Percentiles rank a stretch among this genome's conserved stretches.
These are phyloP conservation scores for Parotocinclus haroldoi DNA, from an alignment of 2,797 vertebrate species.

Conservation along the genomic window DNA sequence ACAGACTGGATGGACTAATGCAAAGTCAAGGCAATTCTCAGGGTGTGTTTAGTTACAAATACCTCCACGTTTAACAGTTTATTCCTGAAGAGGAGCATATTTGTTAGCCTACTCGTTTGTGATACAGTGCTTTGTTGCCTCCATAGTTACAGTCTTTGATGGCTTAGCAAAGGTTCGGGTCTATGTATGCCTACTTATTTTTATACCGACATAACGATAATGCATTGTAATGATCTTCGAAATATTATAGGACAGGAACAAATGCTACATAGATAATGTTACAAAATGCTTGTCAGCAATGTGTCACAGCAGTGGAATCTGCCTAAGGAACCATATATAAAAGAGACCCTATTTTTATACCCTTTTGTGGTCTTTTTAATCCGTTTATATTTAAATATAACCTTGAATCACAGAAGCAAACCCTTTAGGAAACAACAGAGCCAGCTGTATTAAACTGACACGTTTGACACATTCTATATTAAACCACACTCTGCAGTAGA, in stretches of 20 bases:
- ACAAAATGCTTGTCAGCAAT: conserved; percentile 28
- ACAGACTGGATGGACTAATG: conserved; percentile 25
- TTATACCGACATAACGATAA: conserved; percentile 34
- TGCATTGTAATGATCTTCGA: conserved; percentile 32
- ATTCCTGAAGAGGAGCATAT: conserved; percentile 32
- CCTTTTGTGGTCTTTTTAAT: conserved; percentile 19
- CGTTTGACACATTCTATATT: background rate
- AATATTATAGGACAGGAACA: conserved; percentile 38
- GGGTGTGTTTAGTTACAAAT: background rate
- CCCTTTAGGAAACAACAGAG: conserved; percentile 11
- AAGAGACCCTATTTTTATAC: conserved; percentile 8
- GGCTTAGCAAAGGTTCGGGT: conserved; percentile 32
- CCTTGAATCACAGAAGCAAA: background rate
- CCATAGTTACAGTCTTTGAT: conserved; percentile 35
- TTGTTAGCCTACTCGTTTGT: conserved; percentile 13
- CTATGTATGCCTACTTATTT: conserved; percentile 21
- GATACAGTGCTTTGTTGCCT: conserved; percentile 36
- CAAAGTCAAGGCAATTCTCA: conserved; percentile 23
- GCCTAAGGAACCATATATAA: conserved; percentile 37
- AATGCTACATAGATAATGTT: conserved; percentile 41
- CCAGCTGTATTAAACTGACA: conserved; percentile 8
- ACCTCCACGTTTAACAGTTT: conserved; percentile 25
- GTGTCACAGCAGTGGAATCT: conserved; percentile 39
- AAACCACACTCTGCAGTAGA: background rate
- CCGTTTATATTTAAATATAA: conserved; percentile 7